phyloP scores from a whole-genome alignment of 2,888 invertebrate genomes.

The Macaria liturata region DNA sequence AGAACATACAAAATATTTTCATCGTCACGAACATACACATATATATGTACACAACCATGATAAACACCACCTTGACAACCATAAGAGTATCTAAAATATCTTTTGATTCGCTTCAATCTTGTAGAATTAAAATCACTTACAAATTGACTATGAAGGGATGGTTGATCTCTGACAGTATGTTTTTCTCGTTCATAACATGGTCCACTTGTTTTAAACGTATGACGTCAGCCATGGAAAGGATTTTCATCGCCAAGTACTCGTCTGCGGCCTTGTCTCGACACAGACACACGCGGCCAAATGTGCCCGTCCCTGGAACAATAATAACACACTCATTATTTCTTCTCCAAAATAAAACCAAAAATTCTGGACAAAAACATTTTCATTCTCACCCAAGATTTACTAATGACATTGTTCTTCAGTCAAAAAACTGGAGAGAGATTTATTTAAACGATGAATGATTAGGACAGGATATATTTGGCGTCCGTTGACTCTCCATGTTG shows the following conservation, averaged over 20 bases:
- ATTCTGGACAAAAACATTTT: background rate
- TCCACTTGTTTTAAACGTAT: constrained; percentile 97
- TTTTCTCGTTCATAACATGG: constrained; percentile 98
- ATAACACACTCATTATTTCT: constrained; percentile 2
- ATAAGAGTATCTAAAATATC: too few relatives aligned
- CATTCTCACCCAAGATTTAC: background rate
- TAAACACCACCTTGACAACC: too few relatives aligned
- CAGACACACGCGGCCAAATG: constrained; percentile 97
- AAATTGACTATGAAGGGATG: constrained; percentile 97
- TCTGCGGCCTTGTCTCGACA: constrained; percentile 92
- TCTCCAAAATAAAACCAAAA: too few relatives aligned
- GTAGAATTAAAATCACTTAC: constrained; percentile 49
- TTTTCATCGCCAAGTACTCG: constrained; percentile 96
- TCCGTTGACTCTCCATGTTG: constrained; percentile 13
- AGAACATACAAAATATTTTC: too few relatives aligned
- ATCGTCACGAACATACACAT: too few relatives aligned
- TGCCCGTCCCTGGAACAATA: constrained; percentile 92
- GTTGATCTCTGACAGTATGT: constrained; percentile 93
- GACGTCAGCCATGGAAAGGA: constrained; percentile 95
- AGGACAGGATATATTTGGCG: constrained; percentile 11
- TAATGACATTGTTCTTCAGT: background rate
- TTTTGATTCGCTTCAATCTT: too few relatives aligned
- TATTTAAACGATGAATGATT: constrained; percentile 8
- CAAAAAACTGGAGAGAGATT: background rate
- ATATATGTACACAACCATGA: too few relatives aligned